Evolutionary conservation across 2,888 invertebrate species (phyloP).

Genomic region (Linnaemya tessellans): DNA sequence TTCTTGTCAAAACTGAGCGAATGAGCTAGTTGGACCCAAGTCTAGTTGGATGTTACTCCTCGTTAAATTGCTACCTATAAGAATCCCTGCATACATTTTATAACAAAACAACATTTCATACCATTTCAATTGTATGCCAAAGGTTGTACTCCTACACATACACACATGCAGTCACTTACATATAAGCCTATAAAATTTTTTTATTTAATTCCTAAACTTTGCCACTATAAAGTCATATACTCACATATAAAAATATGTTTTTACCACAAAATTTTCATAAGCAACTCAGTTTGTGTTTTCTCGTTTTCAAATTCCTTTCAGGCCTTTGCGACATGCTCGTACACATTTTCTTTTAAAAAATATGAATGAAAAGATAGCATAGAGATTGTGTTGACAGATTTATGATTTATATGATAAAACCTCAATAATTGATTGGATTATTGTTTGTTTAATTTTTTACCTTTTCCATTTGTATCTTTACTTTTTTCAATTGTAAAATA

Average conservation of each 20-base stretch:
- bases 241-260: neutral
- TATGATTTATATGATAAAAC: conserved; percentile 66
- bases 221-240: conserved; percentile 9
- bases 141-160: no score
- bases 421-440: conserved; percentile 61
- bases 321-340: neutral
- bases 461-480: neutral
- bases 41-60: no score
- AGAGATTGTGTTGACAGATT: conserved; percentile 64
- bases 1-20: no score
- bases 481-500: neutral
- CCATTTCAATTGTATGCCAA: conserved; percentile 38
- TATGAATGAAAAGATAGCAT: conserved; percentile 32
- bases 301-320: neutral
- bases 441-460: conserved; percentile 22
- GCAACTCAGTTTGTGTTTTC: neutral
- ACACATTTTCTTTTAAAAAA: neutral
- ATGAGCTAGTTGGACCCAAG: no score
- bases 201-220: conserved; percentile 36
- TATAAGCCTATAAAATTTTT: neutral
- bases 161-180: neutral
- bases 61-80: no score
- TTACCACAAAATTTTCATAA: conserved; percentile 8
- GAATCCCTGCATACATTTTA: no score
- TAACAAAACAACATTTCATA: conserved; percentile 21